Conservation (phyloP, 2,888 invertebrate species). For the Aethes cnicana region DNA sequence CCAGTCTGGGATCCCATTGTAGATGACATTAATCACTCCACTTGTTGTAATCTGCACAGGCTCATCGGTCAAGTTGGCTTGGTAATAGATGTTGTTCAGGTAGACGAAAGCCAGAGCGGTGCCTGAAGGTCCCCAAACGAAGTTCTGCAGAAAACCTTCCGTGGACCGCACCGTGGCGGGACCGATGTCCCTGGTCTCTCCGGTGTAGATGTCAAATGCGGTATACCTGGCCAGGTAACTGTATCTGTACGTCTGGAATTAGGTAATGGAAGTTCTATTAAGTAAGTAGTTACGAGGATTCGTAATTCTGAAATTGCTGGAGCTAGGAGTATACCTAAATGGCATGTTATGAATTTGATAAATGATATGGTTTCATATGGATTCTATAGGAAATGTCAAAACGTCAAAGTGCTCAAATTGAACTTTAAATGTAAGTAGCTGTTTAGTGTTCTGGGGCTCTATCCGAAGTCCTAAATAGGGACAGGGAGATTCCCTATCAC, state of each 20-base stretch:
- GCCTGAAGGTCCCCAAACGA: slow-evolving; percentile 89
- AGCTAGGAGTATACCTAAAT: no score
- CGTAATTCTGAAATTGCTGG: no score
- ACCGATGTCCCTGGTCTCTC: slow-evolving; percentile 54
- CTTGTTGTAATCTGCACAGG: slow-evolving; percentile 84
- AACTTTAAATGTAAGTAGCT: no score
- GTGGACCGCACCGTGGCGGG: slow-evolving; percentile 53
- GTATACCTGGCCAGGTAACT: slow-evolving; percentile 90
- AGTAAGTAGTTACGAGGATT: no score
- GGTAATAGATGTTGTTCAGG: slow-evolving; percentile 90
- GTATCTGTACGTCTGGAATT: slow-evolving; percentile 87
- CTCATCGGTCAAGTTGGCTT: slow-evolving; percentile 69
- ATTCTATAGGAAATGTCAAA: no score
- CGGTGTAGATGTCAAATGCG: slow-evolving; percentile 84
- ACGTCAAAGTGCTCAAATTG: no score
- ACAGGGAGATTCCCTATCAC: no score
- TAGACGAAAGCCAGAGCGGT: slow-evolving; percentile 88
- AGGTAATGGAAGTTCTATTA: not conserved
- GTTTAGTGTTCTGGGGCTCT: no score
- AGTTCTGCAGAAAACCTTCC: slow-evolving; percentile 84
- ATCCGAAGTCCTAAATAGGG: no score
- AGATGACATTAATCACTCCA: slow-evolving; percentile 84
- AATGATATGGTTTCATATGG: no score
- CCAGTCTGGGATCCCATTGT: slow-evolving; percentile 96
- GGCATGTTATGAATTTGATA: no score